Percentiles rank a stretch among this genome's conserved stretches.
phyloP scores from a whole-genome alignment of 2,113 vertebrate species.

The Lichenostomus cassidix region DNA sequence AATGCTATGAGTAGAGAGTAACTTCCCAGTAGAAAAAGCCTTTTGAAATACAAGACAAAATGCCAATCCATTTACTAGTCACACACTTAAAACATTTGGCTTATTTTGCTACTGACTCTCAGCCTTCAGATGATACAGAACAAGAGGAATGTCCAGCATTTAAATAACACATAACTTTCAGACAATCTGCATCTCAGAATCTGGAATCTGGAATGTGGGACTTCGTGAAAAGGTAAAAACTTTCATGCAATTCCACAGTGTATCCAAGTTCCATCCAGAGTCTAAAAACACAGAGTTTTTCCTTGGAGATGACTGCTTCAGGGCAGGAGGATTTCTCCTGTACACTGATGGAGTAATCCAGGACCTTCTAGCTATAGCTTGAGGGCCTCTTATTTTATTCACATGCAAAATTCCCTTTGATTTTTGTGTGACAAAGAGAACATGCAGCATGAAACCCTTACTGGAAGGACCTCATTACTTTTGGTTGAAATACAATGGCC shows the following conservation, averaged over 20 bases:
- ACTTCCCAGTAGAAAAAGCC: constrained; percentile 50
- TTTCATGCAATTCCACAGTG: background rate
- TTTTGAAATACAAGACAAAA: constrained; percentile 56
- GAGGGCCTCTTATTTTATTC: background rate
- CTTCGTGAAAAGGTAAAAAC: background rate
- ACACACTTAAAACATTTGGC: background rate
- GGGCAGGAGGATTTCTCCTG: background rate
- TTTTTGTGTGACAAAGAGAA: background rate
- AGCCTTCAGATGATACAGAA: background rate
- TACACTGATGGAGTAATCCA: background rate
- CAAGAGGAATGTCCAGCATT: background rate
- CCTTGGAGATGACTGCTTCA: background rate
- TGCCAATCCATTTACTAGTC: constrained; percentile 19
- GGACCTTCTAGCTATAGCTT: background rate
- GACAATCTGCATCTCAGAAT: background rate
- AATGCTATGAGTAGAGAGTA: background rate
- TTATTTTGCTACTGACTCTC: background rate
- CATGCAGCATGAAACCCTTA: background rate
- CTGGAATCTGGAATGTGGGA: background rate
- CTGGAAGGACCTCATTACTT: background rate
- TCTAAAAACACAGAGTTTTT: background rate
- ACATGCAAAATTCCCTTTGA: background rate
- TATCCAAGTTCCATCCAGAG: background rate
- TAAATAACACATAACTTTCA: background rate
- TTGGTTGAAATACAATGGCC: background rate